These are phyloP conservation scores for Drosophila putrida DNA, from an alignment of 2,888 invertebrate genomes.

Conservation along the genomic window DNA sequence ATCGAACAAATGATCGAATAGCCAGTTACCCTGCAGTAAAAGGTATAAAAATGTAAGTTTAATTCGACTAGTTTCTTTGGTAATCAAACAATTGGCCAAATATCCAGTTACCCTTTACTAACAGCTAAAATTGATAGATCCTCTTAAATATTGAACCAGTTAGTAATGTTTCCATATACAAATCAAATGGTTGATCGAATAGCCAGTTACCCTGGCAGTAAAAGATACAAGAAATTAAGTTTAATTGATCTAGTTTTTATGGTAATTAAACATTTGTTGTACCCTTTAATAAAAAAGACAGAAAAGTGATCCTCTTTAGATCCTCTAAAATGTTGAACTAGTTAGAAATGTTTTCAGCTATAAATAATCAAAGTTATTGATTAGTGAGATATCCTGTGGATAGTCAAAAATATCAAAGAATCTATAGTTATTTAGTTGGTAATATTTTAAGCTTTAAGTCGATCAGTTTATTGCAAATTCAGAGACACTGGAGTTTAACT, in stretches of 20 bases:
- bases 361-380: neutral
- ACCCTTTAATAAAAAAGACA: too few relatives aligned
- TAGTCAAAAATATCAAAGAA: neutral
- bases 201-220: conserved; percentile 33
- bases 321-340: neutral
- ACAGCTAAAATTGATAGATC: accelerated
- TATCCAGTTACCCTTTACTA: neutral
- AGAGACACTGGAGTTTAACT: too few relatives aligned
- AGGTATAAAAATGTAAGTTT: neutral
- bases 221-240: neutral
- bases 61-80: too few relatives aligned
- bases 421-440: neutral
- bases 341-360: neutral
- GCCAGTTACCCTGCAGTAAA: conserved; percentile 32
- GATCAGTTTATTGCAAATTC: too few relatives aligned
- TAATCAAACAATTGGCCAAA: neutral
- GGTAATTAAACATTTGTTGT: too few relatives aligned
- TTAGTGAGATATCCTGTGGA: neutral
- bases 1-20: neutral
- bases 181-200: neutral
- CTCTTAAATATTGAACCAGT: conserved; percentile 53
- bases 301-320: too few relatives aligned
- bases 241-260: too few relatives aligned
- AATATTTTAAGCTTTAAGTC: neutral
- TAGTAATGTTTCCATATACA: conserved; percentile 29